Evolutionary conservation across 2,113 vertebrate genomes (phyloP), one percentile per base, ranked within the genome.

Genomic region (Zapus hudsonius): DNA sequence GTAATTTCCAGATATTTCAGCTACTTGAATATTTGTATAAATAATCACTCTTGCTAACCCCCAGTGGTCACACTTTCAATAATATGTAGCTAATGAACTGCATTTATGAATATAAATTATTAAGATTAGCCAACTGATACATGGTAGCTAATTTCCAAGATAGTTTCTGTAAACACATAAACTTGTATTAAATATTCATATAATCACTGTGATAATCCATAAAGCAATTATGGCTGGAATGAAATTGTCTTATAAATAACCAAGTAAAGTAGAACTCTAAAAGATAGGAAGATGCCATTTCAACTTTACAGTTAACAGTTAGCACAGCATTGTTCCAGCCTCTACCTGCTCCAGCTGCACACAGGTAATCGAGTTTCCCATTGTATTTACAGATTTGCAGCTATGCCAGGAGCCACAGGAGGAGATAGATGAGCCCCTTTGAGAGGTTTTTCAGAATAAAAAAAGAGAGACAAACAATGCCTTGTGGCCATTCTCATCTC

Each of bases 141-240:
- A 86, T 52, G 84, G 22, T 25, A 94, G 79, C 92, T 97, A 85
- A 92, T 96, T 97, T 96, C 73, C 57, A 64, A 94, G 91, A 83
- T 92, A 91, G 33, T 84, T 5, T 89, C 36, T 29, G 44, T 94
- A 95, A 89, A 94, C 76, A 94, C 73, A 87, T 92, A 95, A 96
- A 80, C 22, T 29, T 70, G 57, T 89, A 96, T 95, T 92, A 97
- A 97, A 96, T 96, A 96, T 95, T 97, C 92, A 84, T 93, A 88
- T 67, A 92, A 90, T 88, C 29, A 82, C 85, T 96, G 88, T 85
- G 87, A 81, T 94, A 90, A 96, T 72, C 87, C 84, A 72, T 82
- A 92, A 94, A 84, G 38, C 70, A 93, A 91, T 94, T 94, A 33
- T 89, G 63, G 87, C 94, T 95, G 95, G 96, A 97, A 74, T 94